Evolutionary conservation across 2,113 vertebrate genomes (phyloP), one percentile per base, ranked within the genome.

Genomic region (Cynopterus brachyotis): DNA sequence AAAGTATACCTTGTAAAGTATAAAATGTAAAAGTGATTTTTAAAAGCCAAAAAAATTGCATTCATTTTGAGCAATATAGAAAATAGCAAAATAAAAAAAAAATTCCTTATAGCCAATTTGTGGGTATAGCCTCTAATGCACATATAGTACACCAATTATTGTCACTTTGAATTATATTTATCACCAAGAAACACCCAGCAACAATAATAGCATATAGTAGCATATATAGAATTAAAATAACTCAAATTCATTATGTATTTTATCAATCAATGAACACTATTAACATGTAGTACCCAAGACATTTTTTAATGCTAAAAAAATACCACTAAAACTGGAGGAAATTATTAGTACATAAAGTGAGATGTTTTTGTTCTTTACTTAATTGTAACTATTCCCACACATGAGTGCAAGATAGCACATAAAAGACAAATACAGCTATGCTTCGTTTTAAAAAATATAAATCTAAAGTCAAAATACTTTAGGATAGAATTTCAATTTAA

Each of bases 231-330:
- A 60, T 12, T 89, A n/a, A 24, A 83, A 96, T 62, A 50, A 62
- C 10, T 79, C 26, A 55, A 80, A 80, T 37, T 70, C 8, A 96
- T 50, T 66, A 80, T 55, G 2, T 7, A 62, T 32, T 53, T 75
- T 40, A 86, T 57, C 3, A 50, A 17, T 92, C 17, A 73, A 60
- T 42, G 4, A 69, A 91, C 70, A 67, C 15, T 59, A 70, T 45
- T 72, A 47, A 28, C 3, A 76, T 40, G 47, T 12, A 12, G 28
- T 3, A 85, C 26, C 17, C 59, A 62, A 50, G 6, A 76, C 2
- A 53, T 26, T 62, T 72, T 64, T 91, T 79, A 69, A 24, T 91
- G 57, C n/a, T 85, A 83, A 95, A 75, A 85, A 59, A 91, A 89
- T 26, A 3, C 15, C 9, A 73, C 10, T 69, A 87, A 87, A 64